Conservation (phyloP, 2,888 invertebrate genomes). For the Enoplolaimus lenunculus region DNA sequence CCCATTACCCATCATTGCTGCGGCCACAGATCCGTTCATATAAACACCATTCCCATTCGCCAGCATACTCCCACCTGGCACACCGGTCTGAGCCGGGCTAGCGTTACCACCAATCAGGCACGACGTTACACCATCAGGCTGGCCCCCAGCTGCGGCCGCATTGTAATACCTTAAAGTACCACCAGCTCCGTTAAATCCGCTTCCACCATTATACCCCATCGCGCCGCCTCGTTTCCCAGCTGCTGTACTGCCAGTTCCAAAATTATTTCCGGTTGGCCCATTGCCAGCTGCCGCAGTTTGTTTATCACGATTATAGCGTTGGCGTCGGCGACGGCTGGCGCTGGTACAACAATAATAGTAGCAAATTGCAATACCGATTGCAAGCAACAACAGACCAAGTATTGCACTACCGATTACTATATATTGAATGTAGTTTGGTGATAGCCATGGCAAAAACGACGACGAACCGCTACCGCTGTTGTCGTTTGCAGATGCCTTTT, state of each 20-base stretch:
- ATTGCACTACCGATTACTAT: neutral
- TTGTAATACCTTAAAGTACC: no score
- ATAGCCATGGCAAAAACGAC: no score
- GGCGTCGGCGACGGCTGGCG: no score
- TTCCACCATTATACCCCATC: neutral
- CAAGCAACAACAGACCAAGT: neutral
- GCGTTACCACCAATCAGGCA: no score
- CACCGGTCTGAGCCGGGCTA: no score
- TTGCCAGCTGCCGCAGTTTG: neutral
- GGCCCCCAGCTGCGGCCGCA: no score
- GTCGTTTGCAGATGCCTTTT: no score
- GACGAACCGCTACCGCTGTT: no score
- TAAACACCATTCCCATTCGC: neutral
- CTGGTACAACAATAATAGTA: neutral
- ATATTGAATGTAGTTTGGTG: no score
- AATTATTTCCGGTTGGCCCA: neutral
- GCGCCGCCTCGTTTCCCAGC: neutral
- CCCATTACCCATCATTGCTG: neutral
- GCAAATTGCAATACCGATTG: neutral
- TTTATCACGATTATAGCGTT: neutral
- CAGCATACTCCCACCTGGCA: no score
- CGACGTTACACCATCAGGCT: neutral
- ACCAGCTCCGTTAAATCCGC: neutral
- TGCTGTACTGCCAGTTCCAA: neutral
- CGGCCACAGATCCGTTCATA: neutral